Conservation (phyloP, 2,888 invertebrate genomes). For the Tachina grossa region DNA sequence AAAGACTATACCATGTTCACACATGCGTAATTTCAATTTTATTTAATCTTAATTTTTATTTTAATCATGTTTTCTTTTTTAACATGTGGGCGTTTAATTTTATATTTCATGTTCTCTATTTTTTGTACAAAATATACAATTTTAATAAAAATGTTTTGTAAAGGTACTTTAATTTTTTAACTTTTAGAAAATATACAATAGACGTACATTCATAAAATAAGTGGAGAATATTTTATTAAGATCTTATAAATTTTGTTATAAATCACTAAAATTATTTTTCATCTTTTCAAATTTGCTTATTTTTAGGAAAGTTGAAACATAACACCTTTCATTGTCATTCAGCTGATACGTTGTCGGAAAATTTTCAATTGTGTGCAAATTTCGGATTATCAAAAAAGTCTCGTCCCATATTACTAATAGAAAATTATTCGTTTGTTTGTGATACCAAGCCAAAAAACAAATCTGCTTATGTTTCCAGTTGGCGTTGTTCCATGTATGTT, state of each 20-base stretch:
- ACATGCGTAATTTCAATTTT: neutral
- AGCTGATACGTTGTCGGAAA: conserved; percentile 59
- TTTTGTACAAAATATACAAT: conserved; percentile 30
- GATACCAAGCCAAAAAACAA: conserved; percentile 69
- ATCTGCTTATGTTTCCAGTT: conserved; percentile 70
- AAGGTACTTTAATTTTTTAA: neutral
- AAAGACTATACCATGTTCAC: neutral
- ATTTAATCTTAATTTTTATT: neutral
- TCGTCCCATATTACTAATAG: conserved; percentile 68
- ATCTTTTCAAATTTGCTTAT: conserved; percentile 41
- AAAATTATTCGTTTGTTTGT: conserved; percentile 71
- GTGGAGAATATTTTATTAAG: neutral
- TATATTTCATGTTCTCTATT: neutral
- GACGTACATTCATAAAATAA: neutral
- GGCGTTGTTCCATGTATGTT: conserved; percentile 74
- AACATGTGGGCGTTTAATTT: conserved; percentile 7
- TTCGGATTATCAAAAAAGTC: conserved; percentile 73
- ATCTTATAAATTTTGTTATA: neutral
- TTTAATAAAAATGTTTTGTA: conserved; percentile 40
- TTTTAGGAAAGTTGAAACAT: conserved; percentile 53
- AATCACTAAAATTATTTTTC: conserved; percentile 4
- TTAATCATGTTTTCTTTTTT: neutral
- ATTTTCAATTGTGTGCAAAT: conserved; percentile 70
- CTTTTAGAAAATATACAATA: no score
- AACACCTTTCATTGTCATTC: conserved; percentile 56